Conservation (phyloP, 1,140 invertebrate species). For the Rhysida immarginata region DNA sequence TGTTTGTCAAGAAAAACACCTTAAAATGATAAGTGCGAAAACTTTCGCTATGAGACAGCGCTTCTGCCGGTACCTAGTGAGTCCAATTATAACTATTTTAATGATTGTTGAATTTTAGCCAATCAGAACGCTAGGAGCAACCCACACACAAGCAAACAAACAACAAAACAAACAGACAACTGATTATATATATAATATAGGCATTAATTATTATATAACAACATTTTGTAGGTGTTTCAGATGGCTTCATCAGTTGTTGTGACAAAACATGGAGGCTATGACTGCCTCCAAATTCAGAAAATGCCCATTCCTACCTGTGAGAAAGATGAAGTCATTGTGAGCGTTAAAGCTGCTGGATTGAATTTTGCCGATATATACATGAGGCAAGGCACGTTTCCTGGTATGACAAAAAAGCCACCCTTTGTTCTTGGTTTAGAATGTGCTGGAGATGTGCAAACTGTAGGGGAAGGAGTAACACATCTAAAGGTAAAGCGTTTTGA, state of each 20-base stretch:
- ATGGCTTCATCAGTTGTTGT: slow-evolving; percentile 15
- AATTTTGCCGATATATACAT: slow-evolving; percentile 38
- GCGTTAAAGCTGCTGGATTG: slow-evolving; percentile 38
- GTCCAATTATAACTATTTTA: too few relatives aligned
- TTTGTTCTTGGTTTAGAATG: slow-evolving; percentile 35
- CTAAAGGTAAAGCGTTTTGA: slow-evolving; percentile 23
- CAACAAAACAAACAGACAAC: too few relatives aligned
- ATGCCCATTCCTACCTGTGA: slow-evolving; percentile 14
- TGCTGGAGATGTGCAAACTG: slow-evolving; percentile 26
- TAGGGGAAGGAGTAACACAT: slow-evolving; percentile 22
- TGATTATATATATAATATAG: too few relatives aligned
- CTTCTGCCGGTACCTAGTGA: too few relatives aligned
- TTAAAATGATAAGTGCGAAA: too few relatives aligned
- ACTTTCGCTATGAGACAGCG: too few relatives aligned
- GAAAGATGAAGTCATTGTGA: slow-evolving; percentile 33
- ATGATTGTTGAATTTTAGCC: too few relatives aligned
- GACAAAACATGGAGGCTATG: slow-evolving; percentile 21
- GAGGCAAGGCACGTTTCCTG: slow-evolving; percentile 29
- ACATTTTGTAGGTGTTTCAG: too few relatives aligned
- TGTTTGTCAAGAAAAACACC: too few relatives aligned
- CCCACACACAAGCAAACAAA: too few relatives aligned
- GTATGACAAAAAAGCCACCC: slow-evolving; percentile 24
- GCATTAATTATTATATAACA: too few relatives aligned
- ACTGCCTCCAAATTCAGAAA: slow-evolving; percentile 21
- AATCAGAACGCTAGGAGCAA: too few relatives aligned